phyloP scores from a whole-genome alignment of 2,888 invertebrate genomes.

The Willowsia nigromaculata region DNA sequence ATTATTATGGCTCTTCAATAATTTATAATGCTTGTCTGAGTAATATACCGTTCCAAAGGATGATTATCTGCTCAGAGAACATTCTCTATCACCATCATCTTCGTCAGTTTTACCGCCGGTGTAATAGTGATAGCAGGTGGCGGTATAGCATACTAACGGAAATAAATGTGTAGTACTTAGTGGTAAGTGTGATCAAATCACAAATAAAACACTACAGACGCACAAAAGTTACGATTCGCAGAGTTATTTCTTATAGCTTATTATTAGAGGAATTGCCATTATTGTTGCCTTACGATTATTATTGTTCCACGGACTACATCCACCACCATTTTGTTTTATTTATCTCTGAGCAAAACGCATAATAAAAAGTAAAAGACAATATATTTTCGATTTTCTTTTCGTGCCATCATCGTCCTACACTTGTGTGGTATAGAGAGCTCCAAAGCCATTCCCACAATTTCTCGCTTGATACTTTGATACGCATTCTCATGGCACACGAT shows the following conservation, averaged over 20 bases:
- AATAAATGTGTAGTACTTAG: neutral
- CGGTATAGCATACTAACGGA: neutral
- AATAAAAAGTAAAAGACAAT: neutral
- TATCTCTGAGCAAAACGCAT: neutral
- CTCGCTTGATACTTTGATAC: neutral
- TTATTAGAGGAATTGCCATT: neutral
- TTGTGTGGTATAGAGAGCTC: neutral
- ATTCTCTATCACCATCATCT: neutral
- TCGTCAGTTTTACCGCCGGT: neutral
- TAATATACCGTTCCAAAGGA: neutral
- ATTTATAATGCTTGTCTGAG: constrained; percentile 25
- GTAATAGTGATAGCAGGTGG: neutral
- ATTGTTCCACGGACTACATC: neutral
- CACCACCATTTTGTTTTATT: neutral
- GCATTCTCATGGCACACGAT: neutral
- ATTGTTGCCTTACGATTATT: neutral
- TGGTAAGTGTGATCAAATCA: constrained; percentile 31
- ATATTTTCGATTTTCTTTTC: neutral
- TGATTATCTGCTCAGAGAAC: neutral
- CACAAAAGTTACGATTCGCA: neutral
- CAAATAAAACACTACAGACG: neutral
- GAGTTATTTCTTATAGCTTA: neutral
- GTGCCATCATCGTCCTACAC: neutral
- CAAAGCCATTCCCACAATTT: neutral
- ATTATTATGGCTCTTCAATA: neutral